Conservation (phyloP, 2,797 vertebrate species). For the Gambusia yucatana region DNA sequence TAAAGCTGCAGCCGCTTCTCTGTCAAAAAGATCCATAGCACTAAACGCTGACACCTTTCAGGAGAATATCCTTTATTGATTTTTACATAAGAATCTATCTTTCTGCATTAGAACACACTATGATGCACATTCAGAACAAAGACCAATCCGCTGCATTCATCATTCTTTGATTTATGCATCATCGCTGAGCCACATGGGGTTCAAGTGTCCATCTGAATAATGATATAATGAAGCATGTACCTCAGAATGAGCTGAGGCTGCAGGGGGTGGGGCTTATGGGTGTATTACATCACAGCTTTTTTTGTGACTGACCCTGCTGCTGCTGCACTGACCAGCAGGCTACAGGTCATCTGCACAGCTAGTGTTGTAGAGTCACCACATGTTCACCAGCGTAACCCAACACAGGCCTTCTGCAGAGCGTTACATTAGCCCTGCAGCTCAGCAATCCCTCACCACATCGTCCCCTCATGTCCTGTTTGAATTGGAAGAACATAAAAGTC, state of each 20-base stretch:
- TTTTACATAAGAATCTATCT: slow-evolving; percentile 78
- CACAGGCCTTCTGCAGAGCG: not conserved
- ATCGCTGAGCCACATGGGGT: slow-evolving; percentile 58
- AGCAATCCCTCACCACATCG: not conserved
- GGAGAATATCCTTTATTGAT: slow-evolving; percentile 74
- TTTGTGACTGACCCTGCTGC: slow-evolving; percentile 55
- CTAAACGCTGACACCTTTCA: slow-evolving; percentile 67
- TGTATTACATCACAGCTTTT: slow-evolving; percentile 59
- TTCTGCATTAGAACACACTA: slow-evolving; percentile 74
- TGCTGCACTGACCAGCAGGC: slow-evolving; percentile 47
- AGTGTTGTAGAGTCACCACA: slow-evolving; percentile 21
- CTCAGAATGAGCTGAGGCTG: slow-evolving; percentile 40
- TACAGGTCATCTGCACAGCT: slow-evolving; percentile 61
- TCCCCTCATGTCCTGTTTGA: not conserved
- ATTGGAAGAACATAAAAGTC: slow-evolving; percentile 6
- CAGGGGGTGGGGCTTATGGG: not conserved
- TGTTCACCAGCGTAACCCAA: not conserved
- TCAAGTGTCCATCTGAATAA: slow-evolving; percentile 33
- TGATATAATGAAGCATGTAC: slow-evolving; percentile 67
- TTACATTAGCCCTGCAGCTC: not conserved
- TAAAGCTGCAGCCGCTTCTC: slow-evolving; percentile 63
- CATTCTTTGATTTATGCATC: slow-evolving; percentile 68
- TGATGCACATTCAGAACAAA: slow-evolving; percentile 64
- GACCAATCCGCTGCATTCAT: slow-evolving; percentile 61
- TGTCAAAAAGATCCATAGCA: slow-evolving; percentile 69